Evolutionary conservation across 2,113 vertebrate genomes (phyloP).

Genomic region (Progne subis): DNA sequence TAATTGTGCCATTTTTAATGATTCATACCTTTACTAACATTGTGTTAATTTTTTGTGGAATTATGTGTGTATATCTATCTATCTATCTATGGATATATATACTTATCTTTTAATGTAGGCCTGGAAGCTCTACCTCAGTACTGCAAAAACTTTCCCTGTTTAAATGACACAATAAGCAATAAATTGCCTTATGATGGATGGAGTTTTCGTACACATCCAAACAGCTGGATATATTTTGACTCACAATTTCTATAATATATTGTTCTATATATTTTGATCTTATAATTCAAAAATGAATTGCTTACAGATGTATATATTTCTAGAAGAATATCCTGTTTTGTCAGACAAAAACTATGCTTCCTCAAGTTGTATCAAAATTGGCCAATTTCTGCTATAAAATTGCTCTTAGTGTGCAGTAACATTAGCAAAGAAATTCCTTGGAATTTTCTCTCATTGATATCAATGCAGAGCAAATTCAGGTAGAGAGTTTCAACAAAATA

Average conservation of each 20-base stretch:
- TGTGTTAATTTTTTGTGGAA: not conserved
- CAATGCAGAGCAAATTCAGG: not conserved
- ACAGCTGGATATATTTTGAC: not conserved
- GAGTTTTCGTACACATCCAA: not conserved
- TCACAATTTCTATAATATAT: not conserved
- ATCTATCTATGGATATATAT: not conserved
- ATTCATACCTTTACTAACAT: not conserved
- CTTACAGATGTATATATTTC: not conserved
- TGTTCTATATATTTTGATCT: not conserved
- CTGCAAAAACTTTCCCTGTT: not conserved
- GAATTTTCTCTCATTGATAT: not conserved
- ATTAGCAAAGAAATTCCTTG: not conserved
- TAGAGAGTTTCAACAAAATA: not conserved
- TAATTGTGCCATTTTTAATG: not conserved
- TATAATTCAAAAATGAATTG: not conserved
- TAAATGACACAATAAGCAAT: not conserved
- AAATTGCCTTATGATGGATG: not conserved
- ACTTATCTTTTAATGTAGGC: not conserved
- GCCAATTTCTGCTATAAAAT: not conserved
- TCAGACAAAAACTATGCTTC: not conserved
- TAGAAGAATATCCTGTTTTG: not conserved
- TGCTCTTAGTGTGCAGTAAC: not conserved
- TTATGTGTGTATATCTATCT: not conserved
- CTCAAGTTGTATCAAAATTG: not conserved
- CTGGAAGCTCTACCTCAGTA: not conserved